Evolutionary conservation across 2,797 vertebrate species (phyloP).

Genomic region (Scyliorhinus canicula): DNA sequence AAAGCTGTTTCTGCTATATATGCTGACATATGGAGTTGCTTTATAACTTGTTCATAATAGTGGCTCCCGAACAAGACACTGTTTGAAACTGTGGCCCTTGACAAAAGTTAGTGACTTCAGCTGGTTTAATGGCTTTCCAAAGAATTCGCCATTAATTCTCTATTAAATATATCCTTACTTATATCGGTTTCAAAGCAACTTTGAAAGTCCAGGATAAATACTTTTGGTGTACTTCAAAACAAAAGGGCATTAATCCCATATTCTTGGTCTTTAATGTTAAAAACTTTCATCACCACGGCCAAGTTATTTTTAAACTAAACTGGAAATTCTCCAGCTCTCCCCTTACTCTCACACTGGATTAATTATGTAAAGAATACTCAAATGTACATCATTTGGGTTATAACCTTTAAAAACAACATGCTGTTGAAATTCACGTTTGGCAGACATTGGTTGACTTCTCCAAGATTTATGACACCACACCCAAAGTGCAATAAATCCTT

Average conservation of each 20-base stretch:
- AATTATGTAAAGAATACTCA: slow-evolving; percentile 70
- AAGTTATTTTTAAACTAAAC: slow-evolving; percentile 68
- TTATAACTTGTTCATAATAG: slow-evolving; percentile 21
- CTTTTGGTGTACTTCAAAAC: slow-evolving; percentile 17
- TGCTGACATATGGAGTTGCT: slow-evolving; percentile 18
- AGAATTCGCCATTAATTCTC: neutral
- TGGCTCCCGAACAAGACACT: neutral
- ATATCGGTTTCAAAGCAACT: slow-evolving; percentile 47
- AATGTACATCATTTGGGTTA: slow-evolving; percentile 67
- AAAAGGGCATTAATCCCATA: slow-evolving; percentile 25
- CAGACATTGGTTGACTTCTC: slow-evolving; percentile 63
- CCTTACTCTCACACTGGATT: slow-evolving; percentile 67
- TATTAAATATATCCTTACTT: slow-evolving; percentile 48
- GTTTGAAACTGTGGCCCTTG: slow-evolving; percentile 27
- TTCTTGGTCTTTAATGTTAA: slow-evolving; percentile 52
- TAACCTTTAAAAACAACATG: slow-evolving; percentile 72
- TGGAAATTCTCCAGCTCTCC: slow-evolving; percentile 62
- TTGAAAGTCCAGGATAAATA: slow-evolving; percentile 49
- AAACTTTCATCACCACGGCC: slow-evolving; percentile 61
- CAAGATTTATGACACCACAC: slow-evolving; percentile 73
- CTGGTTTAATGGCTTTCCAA: slow-evolving; percentile 9
- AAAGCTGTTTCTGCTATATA: slow-evolving; percentile 4
- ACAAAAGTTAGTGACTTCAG: neutral
- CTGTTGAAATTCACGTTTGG: slow-evolving; percentile 78
- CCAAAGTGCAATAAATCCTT: slow-evolving; percentile 72